phyloP scores from a whole-genome alignment of 2,888 invertebrate species.

The Zygaena filipendulae region DNA sequence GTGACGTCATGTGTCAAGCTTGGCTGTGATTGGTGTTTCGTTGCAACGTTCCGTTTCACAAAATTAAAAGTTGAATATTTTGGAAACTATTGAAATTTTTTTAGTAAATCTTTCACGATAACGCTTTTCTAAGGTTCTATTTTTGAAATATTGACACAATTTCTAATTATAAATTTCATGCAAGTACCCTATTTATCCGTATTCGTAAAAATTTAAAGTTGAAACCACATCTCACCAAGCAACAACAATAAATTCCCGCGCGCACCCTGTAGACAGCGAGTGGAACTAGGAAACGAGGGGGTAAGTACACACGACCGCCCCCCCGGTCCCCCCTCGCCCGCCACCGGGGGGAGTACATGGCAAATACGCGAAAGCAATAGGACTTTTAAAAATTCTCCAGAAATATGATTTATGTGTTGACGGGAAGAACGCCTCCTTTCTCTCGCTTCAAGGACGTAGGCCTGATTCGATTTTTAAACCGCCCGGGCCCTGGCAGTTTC shows the following conservation, averaged over 20 bases:
- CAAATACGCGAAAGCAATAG: constrained; percentile 71
- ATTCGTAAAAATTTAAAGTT: no score
- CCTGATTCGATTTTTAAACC: constrained; percentile 68
- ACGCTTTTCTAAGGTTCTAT: no score
- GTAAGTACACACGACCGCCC: constrained; percentile 61
- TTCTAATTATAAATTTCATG: no score
- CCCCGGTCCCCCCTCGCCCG: constrained; percentile 31
- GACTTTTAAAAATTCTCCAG: constrained; percentile 70
- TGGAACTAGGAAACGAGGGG: constrained; percentile 67
- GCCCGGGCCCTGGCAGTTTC: constrained; percentile 29
- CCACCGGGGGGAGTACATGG: constrained; percentile 65
- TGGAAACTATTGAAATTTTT: no score
- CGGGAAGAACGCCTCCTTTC: constrained; percentile 54
- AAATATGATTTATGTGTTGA: constrained; percentile 70
- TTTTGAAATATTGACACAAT: no score
- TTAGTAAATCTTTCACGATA: no score
- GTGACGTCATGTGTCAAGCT: no score
- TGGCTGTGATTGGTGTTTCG: no score
- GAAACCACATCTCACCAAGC: constrained; percentile 22
- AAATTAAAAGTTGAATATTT: no score
- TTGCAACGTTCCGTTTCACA: no score
- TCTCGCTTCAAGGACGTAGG: constrained; percentile 56
- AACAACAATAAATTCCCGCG: constrained; percentile 16
- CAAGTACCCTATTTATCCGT: no score
- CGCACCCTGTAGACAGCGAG: constrained; percentile 34